Percentiles rank a stretch among this genome's conserved stretches.
Conservation (phyloP, 2,888 invertebrate species). For the Melipona bicolor region DNA sequence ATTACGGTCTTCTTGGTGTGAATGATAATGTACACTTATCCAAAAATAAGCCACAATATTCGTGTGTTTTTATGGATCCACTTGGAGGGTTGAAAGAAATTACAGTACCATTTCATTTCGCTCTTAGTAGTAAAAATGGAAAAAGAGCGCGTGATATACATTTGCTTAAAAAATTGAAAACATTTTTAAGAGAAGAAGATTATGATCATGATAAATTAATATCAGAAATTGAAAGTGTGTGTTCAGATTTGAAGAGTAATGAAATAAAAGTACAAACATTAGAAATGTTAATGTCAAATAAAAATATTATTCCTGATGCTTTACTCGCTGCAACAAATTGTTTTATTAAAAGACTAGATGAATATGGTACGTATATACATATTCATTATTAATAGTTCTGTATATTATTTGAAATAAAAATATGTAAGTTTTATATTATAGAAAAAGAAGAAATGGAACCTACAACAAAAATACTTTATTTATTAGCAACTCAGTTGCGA, state of each 20-base stretch:
- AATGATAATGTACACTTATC: constrained; percentile 83
- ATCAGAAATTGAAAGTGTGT: constrained; percentile 86
- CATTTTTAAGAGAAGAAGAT: constrained; percentile 87
- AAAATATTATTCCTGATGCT: constrained; percentile 87
- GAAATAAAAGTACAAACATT: constrained; percentile 90
- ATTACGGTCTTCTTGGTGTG: constrained; percentile 92
- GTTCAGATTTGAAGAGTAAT: constrained; percentile 88
- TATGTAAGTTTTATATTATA: constrained; percentile 55
- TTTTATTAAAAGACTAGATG: constrained; percentile 82
- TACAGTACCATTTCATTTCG: constrained; percentile 95
- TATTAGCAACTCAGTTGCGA: constrained; percentile 74
- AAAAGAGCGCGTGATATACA: constrained; percentile 95
- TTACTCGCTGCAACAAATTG: constrained; percentile 85
- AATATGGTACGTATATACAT: constrained; percentile 67
- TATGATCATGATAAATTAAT: constrained; percentile 85
- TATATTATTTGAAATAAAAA: neutral
- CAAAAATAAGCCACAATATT: constrained; percentile 87
- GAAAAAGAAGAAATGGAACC: constrained; percentile 76
- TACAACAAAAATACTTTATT: constrained; percentile 72
- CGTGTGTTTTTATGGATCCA: constrained; percentile 93
- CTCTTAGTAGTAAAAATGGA: constrained; percentile 94
- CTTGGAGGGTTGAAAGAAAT: constrained; percentile 93
- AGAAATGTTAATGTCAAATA: constrained; percentile 89
- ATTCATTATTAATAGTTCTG: constrained; percentile 1
- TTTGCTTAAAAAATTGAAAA: constrained; percentile 91